Conservation (phyloP, 2,888 invertebrate genomes). For the Syrista parreyssii region DNA sequence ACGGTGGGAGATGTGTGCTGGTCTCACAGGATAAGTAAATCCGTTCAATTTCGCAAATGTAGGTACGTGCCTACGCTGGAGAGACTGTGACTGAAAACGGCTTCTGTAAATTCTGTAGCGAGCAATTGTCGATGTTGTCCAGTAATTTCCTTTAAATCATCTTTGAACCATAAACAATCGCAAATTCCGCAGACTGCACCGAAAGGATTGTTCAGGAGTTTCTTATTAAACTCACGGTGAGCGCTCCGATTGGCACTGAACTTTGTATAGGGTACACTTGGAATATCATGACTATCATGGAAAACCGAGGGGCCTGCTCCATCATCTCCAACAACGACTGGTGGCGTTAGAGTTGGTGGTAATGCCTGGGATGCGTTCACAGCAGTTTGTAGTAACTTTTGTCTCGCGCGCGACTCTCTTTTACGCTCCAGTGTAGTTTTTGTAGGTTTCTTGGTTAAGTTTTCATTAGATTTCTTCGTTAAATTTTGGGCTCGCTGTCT, state of each 20-base stretch:
- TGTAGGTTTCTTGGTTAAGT: too few relatives aligned
- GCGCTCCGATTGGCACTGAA: conserved; percentile 3
- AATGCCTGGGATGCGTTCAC: too few relatives aligned
- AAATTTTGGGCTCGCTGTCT: too few relatives aligned
- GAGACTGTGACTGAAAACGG: not conserved
- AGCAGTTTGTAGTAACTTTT: too few relatives aligned
- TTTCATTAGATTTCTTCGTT: too few relatives aligned
- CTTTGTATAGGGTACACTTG: conserved; percentile 6
- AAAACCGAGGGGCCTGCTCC: too few relatives aligned
- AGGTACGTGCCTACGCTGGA: conserved; percentile 20
- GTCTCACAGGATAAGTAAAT: conserved; percentile 35
- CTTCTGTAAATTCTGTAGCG: conserved; percentile 7
- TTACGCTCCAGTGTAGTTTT: too few relatives aligned
- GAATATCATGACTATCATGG: not conserved
- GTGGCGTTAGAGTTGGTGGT: too few relatives aligned
- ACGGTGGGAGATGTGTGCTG: conserved; percentile 26
- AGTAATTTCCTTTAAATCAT: conserved; percentile 12
- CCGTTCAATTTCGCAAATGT: conserved; percentile 32
- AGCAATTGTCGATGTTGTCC: conserved; percentile 10
- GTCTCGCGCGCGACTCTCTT: too few relatives aligned
- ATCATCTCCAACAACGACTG: too few relatives aligned
- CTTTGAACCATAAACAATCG: conserved; percentile 22
- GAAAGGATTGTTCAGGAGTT: conserved; percentile 8
- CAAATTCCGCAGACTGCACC: conserved; percentile 12
- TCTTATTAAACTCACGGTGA: conserved; percentile 8